Evolutionary conservation across 2,888 invertebrate species (phyloP), one percentile per base, ranked within the genome.

Genomic region (Ophonus ardosiacus): DNA sequence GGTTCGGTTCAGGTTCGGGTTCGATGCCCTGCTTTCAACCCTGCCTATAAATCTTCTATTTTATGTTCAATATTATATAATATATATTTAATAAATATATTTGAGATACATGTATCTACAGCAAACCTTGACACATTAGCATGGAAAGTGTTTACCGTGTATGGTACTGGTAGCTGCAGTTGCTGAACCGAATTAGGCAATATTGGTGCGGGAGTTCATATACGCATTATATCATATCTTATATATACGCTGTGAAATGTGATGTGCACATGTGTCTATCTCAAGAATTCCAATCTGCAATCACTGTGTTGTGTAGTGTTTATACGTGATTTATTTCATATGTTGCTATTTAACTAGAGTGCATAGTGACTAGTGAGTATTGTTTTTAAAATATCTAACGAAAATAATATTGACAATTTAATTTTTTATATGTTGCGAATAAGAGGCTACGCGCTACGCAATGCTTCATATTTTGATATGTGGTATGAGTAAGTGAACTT

Each of bases 121-220:
- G 17, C 18, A 56, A 84, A 63, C 84, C 84, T 84, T 84, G 84
- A 84, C 84, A 84, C 51, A 78, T 51, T 65, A 40, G 71, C 38
- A 78, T 78, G 78, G 84, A 84, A 84, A 84, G 84, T 84, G 51
- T 61, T 63, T 18, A 15, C 84, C 84, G 10, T 63, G 15, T 84
- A 84, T 63, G 84, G 84, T 84, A 83, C 40, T 43, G 13, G 18
- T 43, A 43, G 43, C 43, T 31, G 43, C 40, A 43, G 68, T 21
- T n/a, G 31, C 31, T 18, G 63, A 21, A 1, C 63, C 17, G n/a
- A 68, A 71, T 71, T 71, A 15, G 71, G 17, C 18, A 43, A 43
- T 43, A 40, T 43, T 40, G 17, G 71, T 18, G 71, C 40, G 71
- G 71, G 71, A 43, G 71, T 74, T 38, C 10, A 13, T 43, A n/a